These are phyloP conservation scores for Tangachromis dhanisi DNA, from an alignment of 2,113 vertebrate species.

Conservation along the genomic window DNA sequence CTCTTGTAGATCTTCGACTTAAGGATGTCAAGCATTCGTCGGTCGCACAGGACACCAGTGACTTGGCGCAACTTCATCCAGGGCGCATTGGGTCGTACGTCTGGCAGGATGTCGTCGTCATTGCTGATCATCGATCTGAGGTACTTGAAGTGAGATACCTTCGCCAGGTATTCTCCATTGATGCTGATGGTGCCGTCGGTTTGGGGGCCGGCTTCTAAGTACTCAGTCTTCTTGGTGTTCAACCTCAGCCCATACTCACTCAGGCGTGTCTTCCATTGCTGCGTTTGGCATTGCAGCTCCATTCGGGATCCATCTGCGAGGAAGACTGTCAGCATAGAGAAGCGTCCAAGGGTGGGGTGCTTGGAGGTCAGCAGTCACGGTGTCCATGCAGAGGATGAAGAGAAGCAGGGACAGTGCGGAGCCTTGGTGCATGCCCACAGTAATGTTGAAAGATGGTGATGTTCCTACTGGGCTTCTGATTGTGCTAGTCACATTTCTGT, in stretches of 20 bases:
- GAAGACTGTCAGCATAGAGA: background rate
- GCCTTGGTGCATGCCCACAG: background rate
- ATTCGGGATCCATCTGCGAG: background rate
- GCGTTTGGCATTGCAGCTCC: background rate
- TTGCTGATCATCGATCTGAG: background rate
- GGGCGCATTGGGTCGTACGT: background rate
- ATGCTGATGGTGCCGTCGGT: background rate
- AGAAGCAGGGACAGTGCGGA: background rate
- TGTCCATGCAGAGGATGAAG: background rate
- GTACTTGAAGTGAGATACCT: background rate
- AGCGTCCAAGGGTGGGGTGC: background rate
- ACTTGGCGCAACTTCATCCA: background rate
- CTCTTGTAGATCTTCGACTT: background rate
- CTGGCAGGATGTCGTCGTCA: background rate
- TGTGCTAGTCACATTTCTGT: background rate
- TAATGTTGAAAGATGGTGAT: background rate
- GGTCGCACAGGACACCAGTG: background rate
- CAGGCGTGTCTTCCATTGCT: background rate
- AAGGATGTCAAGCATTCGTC: background rate
- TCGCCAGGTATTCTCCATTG: background rate
- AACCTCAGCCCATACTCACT: background rate
- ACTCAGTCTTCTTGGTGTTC: background rate
- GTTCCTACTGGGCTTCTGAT: background rate
- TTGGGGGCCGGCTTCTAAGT: background rate
- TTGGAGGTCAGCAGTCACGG: background rate